These are phyloP conservation scores for Echinops telfairi DNA, from an alignment of 2,113 vertebrate genomes.

Conservation along the genomic window DNA sequence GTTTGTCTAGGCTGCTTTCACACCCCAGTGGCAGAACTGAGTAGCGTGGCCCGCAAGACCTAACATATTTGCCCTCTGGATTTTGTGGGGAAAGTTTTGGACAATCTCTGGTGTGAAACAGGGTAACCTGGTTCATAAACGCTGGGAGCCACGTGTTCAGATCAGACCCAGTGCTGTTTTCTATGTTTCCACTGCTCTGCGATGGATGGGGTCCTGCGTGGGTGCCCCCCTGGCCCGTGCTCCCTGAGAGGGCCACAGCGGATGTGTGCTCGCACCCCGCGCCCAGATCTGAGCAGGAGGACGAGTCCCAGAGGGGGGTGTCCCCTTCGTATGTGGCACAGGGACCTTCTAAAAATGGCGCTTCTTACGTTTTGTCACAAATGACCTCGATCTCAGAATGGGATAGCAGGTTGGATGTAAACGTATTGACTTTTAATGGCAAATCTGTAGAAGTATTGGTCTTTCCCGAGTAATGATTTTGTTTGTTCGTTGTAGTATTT, in stretches of 20 bases:
- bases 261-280: not conserved
- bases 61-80: conserved; percentile 30
- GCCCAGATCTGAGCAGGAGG: not conserved
- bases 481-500: conserved; percentile 92
- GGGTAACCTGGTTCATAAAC: not conserved
- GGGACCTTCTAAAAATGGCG: not conserved
- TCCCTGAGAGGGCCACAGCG: not conserved
- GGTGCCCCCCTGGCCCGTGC: not conserved
- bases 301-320: not conserved
- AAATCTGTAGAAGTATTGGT: not conserved
- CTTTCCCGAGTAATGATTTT: conserved; percentile 45
- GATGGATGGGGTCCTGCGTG: not conserved
- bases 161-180: not conserved
- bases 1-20: not conserved
- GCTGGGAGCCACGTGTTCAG: not conserved
- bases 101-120: not conserved
- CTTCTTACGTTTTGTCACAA: conserved; percentile 26
- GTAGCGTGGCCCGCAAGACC: not conserved
- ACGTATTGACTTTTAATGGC: conserved; percentile 25
- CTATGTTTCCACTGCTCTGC: not conserved
- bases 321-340: not conserved
- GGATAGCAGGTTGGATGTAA: not conserved
- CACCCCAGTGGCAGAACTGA: not conserved
- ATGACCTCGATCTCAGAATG: not conserved
- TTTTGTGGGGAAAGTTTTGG: conserved; percentile 43